Evolutionary conservation across 1,140 invertebrate species (phyloP), one percentile per base, ranked within the genome.

Genomic region (Diploscapter pachys): DNA sequence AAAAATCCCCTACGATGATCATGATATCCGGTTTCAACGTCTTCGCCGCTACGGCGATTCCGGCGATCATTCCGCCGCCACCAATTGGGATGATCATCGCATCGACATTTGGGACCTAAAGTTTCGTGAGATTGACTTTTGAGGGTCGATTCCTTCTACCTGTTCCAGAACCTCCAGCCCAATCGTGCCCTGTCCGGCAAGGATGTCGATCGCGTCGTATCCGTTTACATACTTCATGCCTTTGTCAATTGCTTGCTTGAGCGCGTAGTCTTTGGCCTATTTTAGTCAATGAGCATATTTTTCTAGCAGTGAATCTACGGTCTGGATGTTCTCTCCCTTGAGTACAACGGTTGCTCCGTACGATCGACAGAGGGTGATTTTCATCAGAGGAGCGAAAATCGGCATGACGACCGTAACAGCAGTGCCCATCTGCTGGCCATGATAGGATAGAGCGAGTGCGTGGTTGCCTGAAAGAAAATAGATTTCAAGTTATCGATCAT

Each of bases 381-480:
- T 97, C 93, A 96, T 96, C 61, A 96, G 92, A 0, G 93, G 92
- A 0, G 93, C 93, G 2, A 92, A 89, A 9, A 91, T 90, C 0
- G 94, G 94, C 94, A 96, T 96, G 0, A 97, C 92, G 3, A 97
- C 94, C 0, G 93, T 95, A 0, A 94, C 91, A 0, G 92, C 91
- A 63, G 96, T 92, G 4, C 89, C 89, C 0, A 96, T 87, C 73
- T 90, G 88, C 78, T 90, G 88, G 2, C 93, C 94, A 84, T 96
- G 94, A 85, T 94, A 96, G 73, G 90, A 90, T 5, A 97, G 87
- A 0, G 92, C 94, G 68, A 92, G 88, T 0, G 94, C 94, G 86
- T 96, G 94, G 85, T 96, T 96, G 0, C 94, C 94, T 4, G 80
- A 69, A 51, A 31, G 31, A 31, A 31, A 31, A 31, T 31, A 31